Base-by-base conservation (phyloP, 2,797 vertebrate species). In the Pipistrellus kuhlii region DNA sequence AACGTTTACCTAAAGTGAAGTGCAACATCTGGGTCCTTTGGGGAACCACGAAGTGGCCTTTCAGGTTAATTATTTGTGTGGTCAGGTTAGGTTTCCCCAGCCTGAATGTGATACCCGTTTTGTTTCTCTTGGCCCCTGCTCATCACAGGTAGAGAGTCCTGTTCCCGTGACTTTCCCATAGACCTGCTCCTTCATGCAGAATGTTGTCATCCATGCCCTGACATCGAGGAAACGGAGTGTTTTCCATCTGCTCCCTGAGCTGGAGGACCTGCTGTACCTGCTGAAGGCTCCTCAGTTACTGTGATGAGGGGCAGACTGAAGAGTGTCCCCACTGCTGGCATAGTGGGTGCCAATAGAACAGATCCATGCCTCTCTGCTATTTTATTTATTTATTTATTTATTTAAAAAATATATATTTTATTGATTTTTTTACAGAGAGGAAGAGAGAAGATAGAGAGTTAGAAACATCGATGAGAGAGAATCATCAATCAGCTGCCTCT, bases 1-100 rank as follows among this genome's bases (percentile, higher is more conserved):
- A 97, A 97, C 95, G 95, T 97, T 97, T 97, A 97, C 95, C 96
- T 96, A 97, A 95, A 96, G 95, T 95, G 96, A 97, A 97, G 96
- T 76, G 78, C 94, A 97, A 92, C 96, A 95, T 97, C 96, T 96
- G 96, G 95, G 95, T 41, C 95, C 88, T 14, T 0, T 66, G 93
- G 93, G 95, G 90, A 75, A 95, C 55, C 66, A 17, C 12, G 44
- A 78, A 77, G 87, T 93, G 73, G 94, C 87, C 91, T 95, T 92
- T 92, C 90, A 95, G 96, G 96, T 97, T 96, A 96, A 95, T 94
- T 96, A 69, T 93, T 97, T 92, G 85, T 81, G 76, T 85, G 94
- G 91, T 78, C 95, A 95, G 85, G 46, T 94, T 97, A 78, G 85
- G 80, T 92, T 96, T 96, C 71, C 78, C 83, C 68, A 14, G 14